Conservation (phyloP, 1,140 invertebrate genomes). For the Frieseomelitta varia region DNA sequence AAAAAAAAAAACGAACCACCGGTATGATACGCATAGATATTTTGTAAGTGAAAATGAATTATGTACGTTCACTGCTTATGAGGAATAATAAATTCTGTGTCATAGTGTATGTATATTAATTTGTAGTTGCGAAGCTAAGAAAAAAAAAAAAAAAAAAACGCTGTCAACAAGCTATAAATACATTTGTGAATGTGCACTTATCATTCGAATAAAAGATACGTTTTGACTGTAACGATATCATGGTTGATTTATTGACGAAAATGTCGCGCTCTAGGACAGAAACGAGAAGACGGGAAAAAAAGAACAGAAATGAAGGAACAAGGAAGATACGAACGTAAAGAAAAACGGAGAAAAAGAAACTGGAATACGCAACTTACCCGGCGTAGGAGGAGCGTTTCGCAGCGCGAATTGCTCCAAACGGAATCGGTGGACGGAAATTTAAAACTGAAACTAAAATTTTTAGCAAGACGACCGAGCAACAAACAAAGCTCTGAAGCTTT, state of each 20-base stretch:
- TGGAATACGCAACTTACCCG: conserved; percentile 19
- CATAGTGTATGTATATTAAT: conserved; percentile 67
- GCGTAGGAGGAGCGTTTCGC: neutral
- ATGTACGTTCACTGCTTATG: conserved; percentile 78
- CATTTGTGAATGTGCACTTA: conserved; percentile 51
- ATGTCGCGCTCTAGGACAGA: neutral
- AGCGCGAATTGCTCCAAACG: neutral
- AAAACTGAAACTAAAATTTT: conserved; percentile 1
- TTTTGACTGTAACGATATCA: conserved; percentile 46
- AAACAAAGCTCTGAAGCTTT: neutral
- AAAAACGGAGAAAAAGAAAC: neutral
- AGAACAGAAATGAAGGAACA: neutral
- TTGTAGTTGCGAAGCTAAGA: conserved; percentile 34
- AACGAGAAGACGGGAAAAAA: neutral
- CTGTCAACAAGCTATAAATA: conserved; percentile 35
- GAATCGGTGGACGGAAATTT: neutral
- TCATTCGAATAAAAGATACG: conserved; percentile 50
- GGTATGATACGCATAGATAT: conserved; percentile 72
- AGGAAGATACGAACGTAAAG: no score
- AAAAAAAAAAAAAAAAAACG: conserved; percentile 12
- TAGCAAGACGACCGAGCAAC: no score
- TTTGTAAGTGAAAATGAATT: conserved; percentile 78
- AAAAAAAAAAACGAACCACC: conserved; percentile 21
- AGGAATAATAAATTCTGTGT: conserved; percentile 78
- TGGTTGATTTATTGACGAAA: conserved; percentile 18